These are phyloP conservation scores for Heliornis fulica DNA, from an alignment of 2,113 vertebrate genomes.

Conservation along the genomic window DNA sequence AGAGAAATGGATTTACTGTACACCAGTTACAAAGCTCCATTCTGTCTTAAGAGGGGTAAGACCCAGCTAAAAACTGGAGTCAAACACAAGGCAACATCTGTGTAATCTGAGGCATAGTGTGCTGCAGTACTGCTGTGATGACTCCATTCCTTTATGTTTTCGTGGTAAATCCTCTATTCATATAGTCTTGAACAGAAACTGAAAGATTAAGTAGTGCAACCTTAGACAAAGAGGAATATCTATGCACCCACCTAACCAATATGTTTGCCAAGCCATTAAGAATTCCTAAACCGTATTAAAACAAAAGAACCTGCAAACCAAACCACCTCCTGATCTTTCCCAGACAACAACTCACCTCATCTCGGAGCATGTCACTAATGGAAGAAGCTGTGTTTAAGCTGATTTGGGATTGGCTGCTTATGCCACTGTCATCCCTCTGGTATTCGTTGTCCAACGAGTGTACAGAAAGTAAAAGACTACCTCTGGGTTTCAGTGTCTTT, in stretches of 20 bases:
- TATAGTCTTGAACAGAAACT: neutral
- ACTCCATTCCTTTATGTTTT: neutral
- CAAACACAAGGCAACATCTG: neutral
- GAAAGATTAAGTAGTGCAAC: neutral
- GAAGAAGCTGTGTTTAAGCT: conserved; percentile 71
- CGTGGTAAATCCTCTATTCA: neutral
- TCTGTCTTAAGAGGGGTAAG: neutral
- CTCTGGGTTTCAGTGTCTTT: conserved; percentile 75
- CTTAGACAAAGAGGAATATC: neutral
- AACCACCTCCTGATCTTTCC: neutral
- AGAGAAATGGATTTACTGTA: neutral
- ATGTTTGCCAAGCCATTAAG: neutral
- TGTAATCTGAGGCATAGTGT: neutral
- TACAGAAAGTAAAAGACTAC: conserved; percentile 72
- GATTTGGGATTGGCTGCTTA: conserved; percentile 70
- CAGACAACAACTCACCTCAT: conserved; percentile 78
- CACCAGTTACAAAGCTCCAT: neutral
- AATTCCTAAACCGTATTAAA: neutral
- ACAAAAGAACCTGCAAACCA: neutral
- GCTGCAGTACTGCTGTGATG: neutral
- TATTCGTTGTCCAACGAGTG: conserved; percentile 67
- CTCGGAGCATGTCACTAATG: conserved; percentile 61
- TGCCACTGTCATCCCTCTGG: conserved; percentile 69
- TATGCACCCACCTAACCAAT: neutral
- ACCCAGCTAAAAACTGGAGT: neutral